phyloP scores from a whole-genome alignment of 2,113 vertebrate genomes.

The Aix galericulata region DNA sequence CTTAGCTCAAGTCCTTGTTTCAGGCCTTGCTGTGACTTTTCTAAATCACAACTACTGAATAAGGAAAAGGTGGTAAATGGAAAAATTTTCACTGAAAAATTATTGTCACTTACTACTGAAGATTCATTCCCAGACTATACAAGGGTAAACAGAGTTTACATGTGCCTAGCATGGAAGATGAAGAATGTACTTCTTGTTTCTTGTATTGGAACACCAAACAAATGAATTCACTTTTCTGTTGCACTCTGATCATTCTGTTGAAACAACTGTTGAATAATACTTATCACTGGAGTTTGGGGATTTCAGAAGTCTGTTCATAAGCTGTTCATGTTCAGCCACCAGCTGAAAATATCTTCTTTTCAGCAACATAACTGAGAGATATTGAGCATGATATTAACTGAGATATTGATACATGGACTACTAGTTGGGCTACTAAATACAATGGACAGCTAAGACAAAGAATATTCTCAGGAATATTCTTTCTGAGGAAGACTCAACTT shows the following conservation, averaged over 20 bases:
- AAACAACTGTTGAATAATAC: neutral
- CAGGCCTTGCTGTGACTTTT: neutral
- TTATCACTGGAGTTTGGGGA: neutral
- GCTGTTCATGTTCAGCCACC: neutral
- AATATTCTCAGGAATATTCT: neutral
- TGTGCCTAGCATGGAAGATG: neutral
- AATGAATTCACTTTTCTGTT: neutral
- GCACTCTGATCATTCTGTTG: neutral
- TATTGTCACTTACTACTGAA: neutral
- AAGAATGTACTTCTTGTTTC: neutral
- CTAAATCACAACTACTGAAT: neutral
- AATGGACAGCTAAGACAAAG: neutral
- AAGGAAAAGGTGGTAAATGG: neutral
- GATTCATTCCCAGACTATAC: neutral
- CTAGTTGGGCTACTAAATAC: neutral
- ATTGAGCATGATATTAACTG: neutral
- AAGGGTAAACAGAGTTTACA: neutral
- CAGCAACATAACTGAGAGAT: neutral
- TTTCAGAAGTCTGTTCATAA: neutral
- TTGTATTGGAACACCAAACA: neutral
- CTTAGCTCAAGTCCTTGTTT: neutral
- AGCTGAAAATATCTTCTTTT: neutral
- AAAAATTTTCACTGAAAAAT: neutral
- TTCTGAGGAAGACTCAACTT: neutral
- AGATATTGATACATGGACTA: neutral